These are phyloP conservation scores for Gopherus evgoodei DNA, from an alignment of 2,113 vertebrate species.

Conservation along the genomic window DNA sequence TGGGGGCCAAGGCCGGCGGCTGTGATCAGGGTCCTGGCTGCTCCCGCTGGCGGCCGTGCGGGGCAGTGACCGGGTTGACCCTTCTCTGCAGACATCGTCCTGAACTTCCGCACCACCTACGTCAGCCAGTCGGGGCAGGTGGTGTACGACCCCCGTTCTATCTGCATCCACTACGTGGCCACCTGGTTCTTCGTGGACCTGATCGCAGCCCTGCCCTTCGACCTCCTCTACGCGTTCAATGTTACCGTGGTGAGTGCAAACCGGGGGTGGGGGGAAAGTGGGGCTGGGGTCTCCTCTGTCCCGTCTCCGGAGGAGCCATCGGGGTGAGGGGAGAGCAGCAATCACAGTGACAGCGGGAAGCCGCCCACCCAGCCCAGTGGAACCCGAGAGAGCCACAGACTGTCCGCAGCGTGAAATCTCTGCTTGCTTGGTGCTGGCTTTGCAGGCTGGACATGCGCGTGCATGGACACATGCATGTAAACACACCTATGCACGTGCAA, in stretches of 20 bases:
- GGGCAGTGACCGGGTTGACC: not conserved
- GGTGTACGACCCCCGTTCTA: conserved; percentile 87
- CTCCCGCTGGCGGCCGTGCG: rapidly evolving
- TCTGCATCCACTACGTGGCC: conserved; percentile 90
- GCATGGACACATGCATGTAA: not conserved
- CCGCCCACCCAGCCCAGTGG: conserved; percentile 66
- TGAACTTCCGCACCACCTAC: conserved; percentile 89
- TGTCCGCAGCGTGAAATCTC: not conserved
- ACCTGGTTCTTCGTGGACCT: conserved; percentile 95
- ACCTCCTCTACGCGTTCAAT: conserved; percentile 92
- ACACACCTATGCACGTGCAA: conserved; percentile 53
- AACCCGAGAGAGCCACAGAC: conserved; percentile 43
- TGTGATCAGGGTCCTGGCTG: no score
- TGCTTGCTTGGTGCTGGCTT: not conserved
- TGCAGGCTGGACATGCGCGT: not conserved
- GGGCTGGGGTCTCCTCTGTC: rapidly evolving
- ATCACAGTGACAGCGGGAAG: conserved; percentile 59
- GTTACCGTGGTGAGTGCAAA: conserved; percentile 87
- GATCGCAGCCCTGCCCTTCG: conserved; percentile 91
- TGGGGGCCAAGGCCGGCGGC: not conserved
- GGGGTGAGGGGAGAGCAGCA: not conserved
- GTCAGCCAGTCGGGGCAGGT: conserved; percentile 93
- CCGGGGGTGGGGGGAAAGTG: rapidly evolving
- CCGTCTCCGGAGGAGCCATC: rapidly evolving
- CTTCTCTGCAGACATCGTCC: conserved; percentile 85